Base-by-base conservation (phyloP, 1,140 invertebrate genomes). In the Drosophila chauvacae region DNA sequence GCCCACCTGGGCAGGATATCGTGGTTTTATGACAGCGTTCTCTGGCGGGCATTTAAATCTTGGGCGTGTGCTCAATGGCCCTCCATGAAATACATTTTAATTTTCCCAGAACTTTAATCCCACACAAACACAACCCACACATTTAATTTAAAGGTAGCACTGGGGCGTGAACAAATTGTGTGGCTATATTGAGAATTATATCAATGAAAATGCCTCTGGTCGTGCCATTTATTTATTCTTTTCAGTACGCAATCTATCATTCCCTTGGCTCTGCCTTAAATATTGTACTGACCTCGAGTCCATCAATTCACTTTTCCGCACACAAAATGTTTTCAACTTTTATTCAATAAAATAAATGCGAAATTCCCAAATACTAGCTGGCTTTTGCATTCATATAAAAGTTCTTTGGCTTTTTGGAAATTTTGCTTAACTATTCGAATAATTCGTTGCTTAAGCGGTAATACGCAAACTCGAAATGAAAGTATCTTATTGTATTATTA, bases 21-120 rank as follows among this genome's bases (percentile, higher is more conserved):
- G 39, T 45, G 51, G 39, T 65, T 77, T 74, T 74, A 78, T 78
- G 69, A 62, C 68, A 73, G 72, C 56, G 58, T 45, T 62, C 61
- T 42, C 61, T 39, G 55, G 26, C 28, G 35, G 35, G 18, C 44
- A 60, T 75, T 56, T 74, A 60, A 74, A 74, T 47, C 44, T 45
- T 42, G 41, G 42, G 23, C 30, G 41, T 45, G 39, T 47, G 35
- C 41, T 23, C 44, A 65, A 48, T 65, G 61, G 60, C 61, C 23
- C 45, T 51, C 30, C 18, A 39, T 37, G 9, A 45, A 70, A 48
- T 58, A 41, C 35, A 30, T 48, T 66, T 73, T 42, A 72, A 51
- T 60, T 33, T 35, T 28, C 45, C 5, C 44, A 3, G 7, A 51
- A 50, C 55, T 72, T 73, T 30, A 73, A 60, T 51, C 45, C 56